Evolutionary conservation across 2,888 invertebrate genomes (phyloP).

Genomic region (Agapostemon virescens): DNA sequence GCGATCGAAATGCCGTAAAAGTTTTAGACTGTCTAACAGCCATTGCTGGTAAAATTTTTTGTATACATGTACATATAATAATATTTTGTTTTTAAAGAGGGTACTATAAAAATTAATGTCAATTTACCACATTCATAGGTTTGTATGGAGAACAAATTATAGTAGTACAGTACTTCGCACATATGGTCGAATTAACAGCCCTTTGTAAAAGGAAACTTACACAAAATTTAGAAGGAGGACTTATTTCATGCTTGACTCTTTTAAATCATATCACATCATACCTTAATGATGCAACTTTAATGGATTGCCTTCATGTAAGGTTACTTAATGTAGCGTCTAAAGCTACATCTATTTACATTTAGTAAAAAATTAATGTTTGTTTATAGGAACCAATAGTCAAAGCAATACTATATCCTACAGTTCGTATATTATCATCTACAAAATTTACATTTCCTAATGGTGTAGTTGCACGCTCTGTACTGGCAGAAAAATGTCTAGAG

Average conservation of each 20-base stretch:
- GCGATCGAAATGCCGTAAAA: slow-evolving; percentile 91
- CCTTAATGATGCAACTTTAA: slow-evolving; percentile 90
- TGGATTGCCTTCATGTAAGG: slow-evolving; percentile 91
- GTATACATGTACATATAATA: not conserved
- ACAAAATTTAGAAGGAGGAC: slow-evolving; percentile 91
- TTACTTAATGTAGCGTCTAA: not conserved
- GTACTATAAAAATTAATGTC: not conserved
- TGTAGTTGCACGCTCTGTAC: slow-evolving; percentile 86
- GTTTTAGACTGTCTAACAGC: slow-evolving; percentile 95
- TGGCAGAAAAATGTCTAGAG: slow-evolving; percentile 91
- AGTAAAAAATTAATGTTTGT: slow-evolving; percentile 20
- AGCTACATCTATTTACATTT: not conserved
- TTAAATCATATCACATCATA: slow-evolving; percentile 90
- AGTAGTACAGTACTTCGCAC: slow-evolving; percentile 93
- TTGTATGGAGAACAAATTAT: slow-evolving; percentile 94
- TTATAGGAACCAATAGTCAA: slow-evolving; percentile 92
- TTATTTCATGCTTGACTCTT: slow-evolving; percentile 91
- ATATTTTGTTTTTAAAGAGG: not conserved
- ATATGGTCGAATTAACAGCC: slow-evolving; percentile 91
- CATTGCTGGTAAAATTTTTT: slow-evolving; percentile 85
- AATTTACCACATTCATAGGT: slow-evolving; percentile 80
- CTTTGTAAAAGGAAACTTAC: slow-evolving; percentile 91
- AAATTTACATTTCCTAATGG: slow-evolving; percentile 92
- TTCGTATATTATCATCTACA: slow-evolving; percentile 90
- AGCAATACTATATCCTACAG: slow-evolving; percentile 90